These are phyloP conservation scores for Leucopsar rothschildi DNA, from an alignment of 2,113 vertebrate species.

Conservation along the genomic window DNA sequence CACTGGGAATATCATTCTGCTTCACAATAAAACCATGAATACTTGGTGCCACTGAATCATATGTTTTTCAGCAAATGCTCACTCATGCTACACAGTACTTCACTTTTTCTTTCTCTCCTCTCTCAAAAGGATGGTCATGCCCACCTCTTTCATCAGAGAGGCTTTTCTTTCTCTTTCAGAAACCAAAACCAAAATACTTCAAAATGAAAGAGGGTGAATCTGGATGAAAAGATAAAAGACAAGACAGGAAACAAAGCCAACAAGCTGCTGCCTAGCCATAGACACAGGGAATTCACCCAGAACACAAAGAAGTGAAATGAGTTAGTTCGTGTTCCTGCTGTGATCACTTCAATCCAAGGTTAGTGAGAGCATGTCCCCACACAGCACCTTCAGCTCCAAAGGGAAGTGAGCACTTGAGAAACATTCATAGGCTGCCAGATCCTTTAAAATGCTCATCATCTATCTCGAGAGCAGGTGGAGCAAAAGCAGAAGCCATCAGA, in stretches of 20 bases:
- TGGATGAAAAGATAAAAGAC: neutral
- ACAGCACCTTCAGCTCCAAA: neutral
- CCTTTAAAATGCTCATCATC: neutral
- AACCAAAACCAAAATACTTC: neutral
- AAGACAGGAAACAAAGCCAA: neutral
- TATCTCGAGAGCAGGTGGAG: neutral
- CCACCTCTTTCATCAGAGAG: neutral
- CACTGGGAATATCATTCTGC: neutral
- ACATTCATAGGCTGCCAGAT: neutral
- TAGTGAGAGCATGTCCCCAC: neutral
- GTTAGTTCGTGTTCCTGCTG: neutral
- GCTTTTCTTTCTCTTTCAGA: neutral
- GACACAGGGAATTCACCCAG: neutral
- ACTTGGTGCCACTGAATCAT: neutral
- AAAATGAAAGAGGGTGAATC: neutral
- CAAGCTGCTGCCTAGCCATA: neutral
- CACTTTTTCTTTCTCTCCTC: neutral
- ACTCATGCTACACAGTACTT: neutral
- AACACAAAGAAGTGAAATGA: neutral
- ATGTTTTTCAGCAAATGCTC: neutral
- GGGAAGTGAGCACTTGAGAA: conserved; percentile 2
- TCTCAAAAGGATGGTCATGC: neutral
- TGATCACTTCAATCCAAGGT: neutral
- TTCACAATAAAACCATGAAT: neutral
- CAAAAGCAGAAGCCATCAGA: neutral